These are phyloP conservation scores for Eilema sororculum DNA, from an alignment of 2,888 invertebrate species.

Conservation along the genomic window DNA sequence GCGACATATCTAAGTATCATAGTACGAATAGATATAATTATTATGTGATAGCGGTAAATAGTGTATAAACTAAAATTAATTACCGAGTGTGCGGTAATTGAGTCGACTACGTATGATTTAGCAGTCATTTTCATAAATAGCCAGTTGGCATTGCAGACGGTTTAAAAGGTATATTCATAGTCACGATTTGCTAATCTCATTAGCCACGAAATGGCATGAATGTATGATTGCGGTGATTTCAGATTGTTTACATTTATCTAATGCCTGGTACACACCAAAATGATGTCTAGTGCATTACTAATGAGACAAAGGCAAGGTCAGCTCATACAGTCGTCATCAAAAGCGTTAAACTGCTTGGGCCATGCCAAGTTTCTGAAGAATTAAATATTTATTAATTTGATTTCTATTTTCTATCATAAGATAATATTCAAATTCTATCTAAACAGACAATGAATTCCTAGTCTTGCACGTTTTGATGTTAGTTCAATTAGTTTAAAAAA, in stretches of 20 bases:
- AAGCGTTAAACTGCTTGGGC: no score
- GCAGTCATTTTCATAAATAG: conserved; percentile 1
- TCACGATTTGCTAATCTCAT: not conserved
- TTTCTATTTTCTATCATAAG: no score
- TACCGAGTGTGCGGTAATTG: conserved; percentile 6
- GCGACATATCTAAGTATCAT: no score
- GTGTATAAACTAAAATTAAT: conserved; percentile 9
- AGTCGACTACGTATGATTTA: not conserved
- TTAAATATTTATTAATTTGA: no score
- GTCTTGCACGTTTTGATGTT: not conserved
- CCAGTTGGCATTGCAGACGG: conserved; percentile 10
- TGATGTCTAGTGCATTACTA: no score
- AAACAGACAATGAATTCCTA: not conserved
- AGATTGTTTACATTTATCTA: not conserved
- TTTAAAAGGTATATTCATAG: not conserved
- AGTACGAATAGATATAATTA: no score
- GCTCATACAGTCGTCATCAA: not conserved
- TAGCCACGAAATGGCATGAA: not conserved
- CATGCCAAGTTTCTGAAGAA: no score
- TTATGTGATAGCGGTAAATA: not conserved
- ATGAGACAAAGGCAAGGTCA: no score
- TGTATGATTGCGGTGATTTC: not conserved
- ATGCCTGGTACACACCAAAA: not conserved
- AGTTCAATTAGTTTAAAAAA: no score
- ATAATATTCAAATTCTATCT: not conserved